Evolutionary conservation across 2,888 invertebrate genomes (phyloP).

Genomic region (Chloroclystis v-ata): DNA sequence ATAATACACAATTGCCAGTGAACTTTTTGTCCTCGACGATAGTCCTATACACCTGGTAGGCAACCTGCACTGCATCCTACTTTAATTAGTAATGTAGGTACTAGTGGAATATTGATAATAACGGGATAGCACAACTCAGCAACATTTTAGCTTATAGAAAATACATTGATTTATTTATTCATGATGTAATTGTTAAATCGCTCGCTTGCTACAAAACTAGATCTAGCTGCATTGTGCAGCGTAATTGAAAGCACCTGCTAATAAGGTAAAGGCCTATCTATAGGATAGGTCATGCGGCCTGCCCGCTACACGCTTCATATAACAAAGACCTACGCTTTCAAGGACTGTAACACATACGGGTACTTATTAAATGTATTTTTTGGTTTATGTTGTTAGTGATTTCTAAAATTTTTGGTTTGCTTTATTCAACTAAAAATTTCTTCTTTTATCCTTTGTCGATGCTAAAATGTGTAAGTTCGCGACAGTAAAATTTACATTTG

Average conservation of each 20-base stretch:
- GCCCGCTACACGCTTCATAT: constrained; percentile 39
- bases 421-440: too few species aligned
- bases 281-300: constrained; percentile 75
- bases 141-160: not conserved
- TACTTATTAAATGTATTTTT: too few species aligned
- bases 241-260: constrained; percentile 30
- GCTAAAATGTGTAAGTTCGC: too few species aligned
- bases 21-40: not conserved
- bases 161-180: too few species aligned
- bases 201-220: not conserved
- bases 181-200: too few species aligned
- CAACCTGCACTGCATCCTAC: constrained; percentile 19
- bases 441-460: too few species aligned
- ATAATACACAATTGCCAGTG: too few species aligned
- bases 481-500: too few species aligned
- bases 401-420: too few species aligned
- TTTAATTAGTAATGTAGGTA: constrained; percentile 7
- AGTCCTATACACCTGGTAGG: constrained; percentile 11
- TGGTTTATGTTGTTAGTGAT: too few species aligned
- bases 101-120: not conserved
- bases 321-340: constrained; percentile 32
- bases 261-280: constrained; percentile 53
- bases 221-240: constrained; percentile 1
- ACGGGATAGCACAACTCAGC: too few species aligned
- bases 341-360: constrained; percentile 48